Evolutionary conservation across 2,888 invertebrate genomes (phyloP), one percentile per base, ranked within the genome.

Genomic region (Cyrtodaria siliqua): DNA sequence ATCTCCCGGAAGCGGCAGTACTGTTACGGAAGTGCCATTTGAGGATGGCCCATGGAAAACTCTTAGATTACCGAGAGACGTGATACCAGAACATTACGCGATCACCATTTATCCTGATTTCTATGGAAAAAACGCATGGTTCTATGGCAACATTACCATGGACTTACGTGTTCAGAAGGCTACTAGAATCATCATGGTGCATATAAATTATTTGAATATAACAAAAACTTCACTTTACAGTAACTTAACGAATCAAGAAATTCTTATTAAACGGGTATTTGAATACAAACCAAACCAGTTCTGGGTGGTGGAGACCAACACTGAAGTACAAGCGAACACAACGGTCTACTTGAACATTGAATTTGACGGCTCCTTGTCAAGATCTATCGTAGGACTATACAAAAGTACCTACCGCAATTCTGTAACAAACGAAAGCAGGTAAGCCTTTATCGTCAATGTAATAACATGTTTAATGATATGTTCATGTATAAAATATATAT

Each of bases 361-460:
- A 33, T 97, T 95, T 87, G 92, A 93, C 74, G 96, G 96, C 0
- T 94, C 94, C 75, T 94, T 96, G 91, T 94, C 94, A 29, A 94
- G 95, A 76, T 95, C 95, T 81, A 79, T 79, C 29, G 95, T 96
- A 63, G 96, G 96, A 2, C 94, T 96, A 63, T 96, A 96, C 91
- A 94, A 94, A 81, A 96, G 96, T 68, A 94, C 93, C 6, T 95
- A 96, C 79, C 63, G 82, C 44, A 88, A 91, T 67, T 82, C 85
- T 4, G 26, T 62, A 8, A 91, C 88, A 6, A 85, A 85, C 2
- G 57, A 85, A 61, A 82, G 76, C 47, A 88, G 89, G 91, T 91
- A 82, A 77, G 72, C 8, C 20, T 8, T 33, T 33, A n/a, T n/a
- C n/a, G n/a, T n/a, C n/a, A n/a, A n/a, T n/a, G n/a, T n/a, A n/a